Conservation (phyloP, 1,140 invertebrate species). For the Batillaria attramentaria region DNA sequence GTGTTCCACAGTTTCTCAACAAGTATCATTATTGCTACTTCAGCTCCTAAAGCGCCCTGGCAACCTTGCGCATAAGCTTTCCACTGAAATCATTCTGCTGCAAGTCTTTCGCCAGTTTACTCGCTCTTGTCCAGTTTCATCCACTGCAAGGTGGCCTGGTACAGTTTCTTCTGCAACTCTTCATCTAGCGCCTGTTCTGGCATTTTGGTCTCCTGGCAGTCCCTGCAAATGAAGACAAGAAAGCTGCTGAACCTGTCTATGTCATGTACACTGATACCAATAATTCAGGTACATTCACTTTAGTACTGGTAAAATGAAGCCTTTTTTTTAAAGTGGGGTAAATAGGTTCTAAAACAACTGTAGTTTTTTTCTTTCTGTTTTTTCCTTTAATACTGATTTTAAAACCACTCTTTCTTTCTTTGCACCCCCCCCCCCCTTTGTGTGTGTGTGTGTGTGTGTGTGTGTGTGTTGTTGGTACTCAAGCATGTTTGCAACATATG, state of each 20-base stretch:
- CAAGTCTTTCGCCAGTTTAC: too few species aligned
- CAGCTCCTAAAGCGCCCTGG: too few species aligned
- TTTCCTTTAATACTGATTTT: not conserved
- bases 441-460: too few species aligned
- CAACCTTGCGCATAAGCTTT: too few species aligned
- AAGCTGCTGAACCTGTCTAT: not conserved
- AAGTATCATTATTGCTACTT: too few species aligned
- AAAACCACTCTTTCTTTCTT: not conserved
- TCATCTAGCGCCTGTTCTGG: slow-evolving; percentile 37
- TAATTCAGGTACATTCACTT: too few species aligned
- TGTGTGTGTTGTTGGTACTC: too few species aligned
- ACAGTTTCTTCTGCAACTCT: slow-evolving; percentile 50
- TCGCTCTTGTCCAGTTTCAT: slow-evolving; percentile 40
- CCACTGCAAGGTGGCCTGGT: slow-evolving; percentile 52
- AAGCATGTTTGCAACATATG: too few species aligned
- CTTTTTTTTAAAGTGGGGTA: not conserved
- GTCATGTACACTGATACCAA: not conserved
- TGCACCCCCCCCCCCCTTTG: too few species aligned
- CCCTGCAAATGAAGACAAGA: slow-evolving; percentile 36
- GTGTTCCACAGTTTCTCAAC: too few species aligned
- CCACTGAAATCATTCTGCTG: too few species aligned
- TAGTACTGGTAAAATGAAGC: too few species aligned
- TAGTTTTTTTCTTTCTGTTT: not conserved
- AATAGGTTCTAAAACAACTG: not conserved
- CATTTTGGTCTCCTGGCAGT: slow-evolving; percentile 46